Conservation (phyloP, 2,888 invertebrate species). For the Eupithecia subfuscata region DNA sequence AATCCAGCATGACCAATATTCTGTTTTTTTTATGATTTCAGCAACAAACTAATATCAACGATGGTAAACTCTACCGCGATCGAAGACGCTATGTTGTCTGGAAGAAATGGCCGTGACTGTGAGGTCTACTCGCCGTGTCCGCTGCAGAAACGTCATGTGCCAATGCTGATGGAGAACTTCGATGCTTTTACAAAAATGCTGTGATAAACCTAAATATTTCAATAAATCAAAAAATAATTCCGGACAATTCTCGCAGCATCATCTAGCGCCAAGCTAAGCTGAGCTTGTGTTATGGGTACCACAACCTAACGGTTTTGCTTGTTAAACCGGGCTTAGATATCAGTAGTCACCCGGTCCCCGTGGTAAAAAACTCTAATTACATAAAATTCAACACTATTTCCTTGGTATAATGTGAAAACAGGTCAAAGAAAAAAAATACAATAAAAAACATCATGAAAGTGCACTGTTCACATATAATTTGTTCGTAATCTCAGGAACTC, state of each 20-base stretch:
- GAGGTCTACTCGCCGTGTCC: constrained; percentile 71
- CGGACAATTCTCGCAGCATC: too few species aligned
- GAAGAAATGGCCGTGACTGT: constrained; percentile 73
- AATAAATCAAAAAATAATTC: neutral
- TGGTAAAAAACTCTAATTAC: too few species aligned
- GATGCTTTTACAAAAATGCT: constrained; percentile 43
- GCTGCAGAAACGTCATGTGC: constrained; percentile 57
- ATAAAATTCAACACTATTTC: too few species aligned
- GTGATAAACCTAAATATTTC: neutral
- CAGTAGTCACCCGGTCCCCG: too few species aligned
- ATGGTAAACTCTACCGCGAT: constrained; percentile 78
- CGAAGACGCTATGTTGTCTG: constrained; percentile 76
- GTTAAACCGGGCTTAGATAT: too few species aligned
- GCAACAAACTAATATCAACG: constrained; percentile 74
- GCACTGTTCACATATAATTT: too few species aligned
- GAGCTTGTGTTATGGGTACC: too few species aligned
- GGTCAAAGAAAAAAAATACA: too few species aligned
- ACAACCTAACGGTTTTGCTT: too few species aligned
- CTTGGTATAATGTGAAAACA: too few species aligned
- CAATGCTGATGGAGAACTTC: constrained; percentile 55
- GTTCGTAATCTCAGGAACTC: too few species aligned
- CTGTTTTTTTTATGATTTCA: constrained; percentile 46
- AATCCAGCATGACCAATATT: neutral
- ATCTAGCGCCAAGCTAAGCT: neutral
- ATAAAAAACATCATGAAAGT: too few species aligned